These are phyloP conservation scores for Phengaris alcon DNA, from an alignment of 2,888 invertebrate species.

Conservation along the genomic window DNA sequence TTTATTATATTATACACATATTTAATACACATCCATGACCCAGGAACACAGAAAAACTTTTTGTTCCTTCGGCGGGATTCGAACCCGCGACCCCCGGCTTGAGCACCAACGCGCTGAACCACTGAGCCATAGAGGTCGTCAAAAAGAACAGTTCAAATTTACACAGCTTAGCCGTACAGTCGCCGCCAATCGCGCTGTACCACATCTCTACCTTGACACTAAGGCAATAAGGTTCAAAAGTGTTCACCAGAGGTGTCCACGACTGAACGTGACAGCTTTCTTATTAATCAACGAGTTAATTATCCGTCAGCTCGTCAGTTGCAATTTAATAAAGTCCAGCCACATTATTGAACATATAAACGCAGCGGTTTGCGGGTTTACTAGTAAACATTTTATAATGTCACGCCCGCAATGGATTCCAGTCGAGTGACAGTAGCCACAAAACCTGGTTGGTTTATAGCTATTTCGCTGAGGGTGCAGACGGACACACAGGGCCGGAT, in stretches of 20 bases:
- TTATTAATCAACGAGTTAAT: constrained; percentile 10
- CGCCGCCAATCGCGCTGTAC: too few relatives aligned
- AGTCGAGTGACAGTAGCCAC: not conserved
- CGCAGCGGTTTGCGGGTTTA: not conserved
- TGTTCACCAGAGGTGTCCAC: not conserved
- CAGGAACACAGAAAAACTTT: too few relatives aligned
- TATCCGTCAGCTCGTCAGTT: not conserved
- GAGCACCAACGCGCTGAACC: too few relatives aligned
- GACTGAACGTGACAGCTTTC: not conserved
- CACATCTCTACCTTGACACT: not conserved
- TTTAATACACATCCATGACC: too few relatives aligned
- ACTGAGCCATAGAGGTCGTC: too few relatives aligned
- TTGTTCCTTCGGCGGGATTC: too few relatives aligned
- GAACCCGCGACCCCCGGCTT: too few relatives aligned
- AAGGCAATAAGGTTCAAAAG: not conserved
- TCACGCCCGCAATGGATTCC: not conserved
- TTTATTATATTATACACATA: too few relatives aligned
- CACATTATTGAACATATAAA: constrained; percentile 8
- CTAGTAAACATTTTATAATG: not conserved
- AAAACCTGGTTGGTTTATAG: not conserved
- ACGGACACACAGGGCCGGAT: too few relatives aligned
- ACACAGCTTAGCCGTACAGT: too few relatives aligned
- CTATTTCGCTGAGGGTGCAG: too few relatives aligned
- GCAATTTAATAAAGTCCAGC: not conserved
- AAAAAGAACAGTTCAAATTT: too few relatives aligned